Percentiles rank a stretch among this genome's conserved stretches.
Evolutionary conservation across 2,797 vertebrate species (phyloP).

Genomic region (Acipenser oxyrinchus): DNA sequence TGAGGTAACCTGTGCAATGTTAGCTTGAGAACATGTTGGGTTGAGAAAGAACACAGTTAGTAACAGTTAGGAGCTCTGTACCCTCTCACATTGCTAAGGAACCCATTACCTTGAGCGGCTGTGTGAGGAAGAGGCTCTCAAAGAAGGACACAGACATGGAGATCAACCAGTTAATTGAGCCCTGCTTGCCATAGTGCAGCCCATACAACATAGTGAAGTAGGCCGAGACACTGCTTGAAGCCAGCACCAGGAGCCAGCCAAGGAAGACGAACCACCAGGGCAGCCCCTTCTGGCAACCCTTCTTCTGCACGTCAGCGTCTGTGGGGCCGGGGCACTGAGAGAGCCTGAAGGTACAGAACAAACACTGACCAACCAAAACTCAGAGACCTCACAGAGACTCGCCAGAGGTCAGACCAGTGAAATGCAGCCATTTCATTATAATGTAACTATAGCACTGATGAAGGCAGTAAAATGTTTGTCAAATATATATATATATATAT

Average conservation of each 20-base stretch:
- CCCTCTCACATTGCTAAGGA: not conserved
- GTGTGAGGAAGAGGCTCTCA: conserved; percentile 88
- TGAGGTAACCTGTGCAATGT: not conserved
- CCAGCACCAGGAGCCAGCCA: conserved; percentile 77
- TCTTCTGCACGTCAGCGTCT: conserved; percentile 39
- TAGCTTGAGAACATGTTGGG: not conserved
- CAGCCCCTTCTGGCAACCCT: conserved; percentile 55
- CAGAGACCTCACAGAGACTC: no score
- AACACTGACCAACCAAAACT: no score
- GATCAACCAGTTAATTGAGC: conserved; percentile 88
- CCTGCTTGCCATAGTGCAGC: conserved; percentile 81
- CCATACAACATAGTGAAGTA: conserved; percentile 94
- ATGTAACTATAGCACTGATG: no score
- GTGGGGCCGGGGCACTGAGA: conserved; percentile 43
- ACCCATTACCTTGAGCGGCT: conserved; percentile 80
- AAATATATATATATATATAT: no score
- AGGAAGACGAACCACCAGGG: conserved; percentile 91
- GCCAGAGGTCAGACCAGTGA: no score
- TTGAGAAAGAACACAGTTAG: not conserved
- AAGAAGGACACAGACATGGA: conserved; percentile 87
- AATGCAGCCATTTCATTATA: no score
- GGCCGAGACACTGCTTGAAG: conserved; percentile 72
- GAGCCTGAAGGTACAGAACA: conserved; percentile 34
- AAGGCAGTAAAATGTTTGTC: no score
- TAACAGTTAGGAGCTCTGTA: not conserved